A percentile compares a stretch with the other conserved stretches of the same genome.
Conservation (phyloP, 2,113 vertebrate species). For the Hypocryptadius cinnamomeus region DNA sequence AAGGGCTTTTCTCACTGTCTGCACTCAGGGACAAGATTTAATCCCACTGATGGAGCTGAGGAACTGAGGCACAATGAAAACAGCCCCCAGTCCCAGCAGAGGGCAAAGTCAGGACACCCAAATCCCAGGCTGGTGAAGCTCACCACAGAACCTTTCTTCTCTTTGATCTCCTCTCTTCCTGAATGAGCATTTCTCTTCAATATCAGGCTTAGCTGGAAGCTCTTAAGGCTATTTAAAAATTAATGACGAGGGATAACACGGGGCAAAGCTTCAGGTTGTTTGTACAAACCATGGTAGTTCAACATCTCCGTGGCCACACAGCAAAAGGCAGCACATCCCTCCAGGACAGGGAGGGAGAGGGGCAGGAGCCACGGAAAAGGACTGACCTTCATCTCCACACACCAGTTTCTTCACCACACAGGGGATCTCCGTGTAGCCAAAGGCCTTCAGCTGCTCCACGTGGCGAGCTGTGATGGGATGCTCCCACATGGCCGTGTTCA, state of each 20-base stretch:
- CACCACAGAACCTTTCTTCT: not conserved
- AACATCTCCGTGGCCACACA: accelerated
- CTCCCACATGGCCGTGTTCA: slow-evolving; percentile 98
- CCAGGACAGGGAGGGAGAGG: not conserved
- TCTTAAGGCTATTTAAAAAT: not conserved
- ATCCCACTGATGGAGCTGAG: not conserved
- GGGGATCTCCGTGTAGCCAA: slow-evolving; percentile 88
- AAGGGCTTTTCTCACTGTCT: not conserved
- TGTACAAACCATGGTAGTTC: not conserved
- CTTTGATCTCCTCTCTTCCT: not conserved
- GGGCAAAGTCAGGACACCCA: not conserved
- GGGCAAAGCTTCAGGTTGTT: not conserved
- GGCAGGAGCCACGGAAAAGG: not conserved
- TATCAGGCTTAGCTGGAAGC: not conserved
- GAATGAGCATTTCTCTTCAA: not conserved
- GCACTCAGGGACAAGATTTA: not conserved
- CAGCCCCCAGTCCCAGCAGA: not conserved
- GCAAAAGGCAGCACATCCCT: not conserved
- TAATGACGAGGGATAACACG: not conserved
- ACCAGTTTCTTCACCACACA: slow-evolving; percentile 88
- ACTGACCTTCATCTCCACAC: slow-evolving; percentile 93
- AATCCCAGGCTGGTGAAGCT: not conserved
- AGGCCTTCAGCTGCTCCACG: slow-evolving; percentile 77
- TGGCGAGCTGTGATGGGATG: slow-evolving; percentile 89
- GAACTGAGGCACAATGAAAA: not conserved